Percentiles rank a stretch among this genome's conserved stretches.
phyloP scores from a whole-genome alignment of 1,140 invertebrate genomes.

The Euschistus heros region DNA sequence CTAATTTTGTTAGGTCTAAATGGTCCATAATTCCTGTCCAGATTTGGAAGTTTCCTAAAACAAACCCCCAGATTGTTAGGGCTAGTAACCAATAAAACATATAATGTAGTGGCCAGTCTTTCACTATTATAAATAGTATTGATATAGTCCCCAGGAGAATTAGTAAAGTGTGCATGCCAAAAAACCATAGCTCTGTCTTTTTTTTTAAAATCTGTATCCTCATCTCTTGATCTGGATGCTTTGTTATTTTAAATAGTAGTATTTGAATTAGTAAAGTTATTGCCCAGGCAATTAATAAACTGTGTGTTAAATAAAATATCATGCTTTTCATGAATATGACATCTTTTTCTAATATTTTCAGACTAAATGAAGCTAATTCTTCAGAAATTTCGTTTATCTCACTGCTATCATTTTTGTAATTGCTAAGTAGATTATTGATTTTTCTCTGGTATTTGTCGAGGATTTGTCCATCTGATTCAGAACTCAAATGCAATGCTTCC shows the following conservation, averaged over 20 bases:
- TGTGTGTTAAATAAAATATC: neutral
- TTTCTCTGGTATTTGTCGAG: neutral
- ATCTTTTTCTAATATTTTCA: slow-evolving; percentile 2
- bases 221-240: too few species aligned
- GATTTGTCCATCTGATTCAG: neutral
- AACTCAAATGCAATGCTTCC: neutral
- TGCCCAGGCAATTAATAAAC: neutral
- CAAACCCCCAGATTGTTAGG: neutral
- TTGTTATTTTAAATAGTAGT: neutral
- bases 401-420: too few species aligned
- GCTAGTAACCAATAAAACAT: neutral
- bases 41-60: neutral
- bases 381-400: too few species aligned
- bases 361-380: neutral
- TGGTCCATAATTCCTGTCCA: neutral
- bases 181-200: slow-evolving; percentile 5
- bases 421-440: too few species aligned
- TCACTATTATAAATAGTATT: neutral
- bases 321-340: neutral
- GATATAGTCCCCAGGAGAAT: neutral
- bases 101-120: neutral
- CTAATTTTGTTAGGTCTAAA: neutral
- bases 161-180: neutral
- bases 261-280: neutral
- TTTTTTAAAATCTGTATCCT: neutral